Evolutionary conservation across 1,140 invertebrate genomes (phyloP).

Genomic region (Drosophila seguyi): DNA sequence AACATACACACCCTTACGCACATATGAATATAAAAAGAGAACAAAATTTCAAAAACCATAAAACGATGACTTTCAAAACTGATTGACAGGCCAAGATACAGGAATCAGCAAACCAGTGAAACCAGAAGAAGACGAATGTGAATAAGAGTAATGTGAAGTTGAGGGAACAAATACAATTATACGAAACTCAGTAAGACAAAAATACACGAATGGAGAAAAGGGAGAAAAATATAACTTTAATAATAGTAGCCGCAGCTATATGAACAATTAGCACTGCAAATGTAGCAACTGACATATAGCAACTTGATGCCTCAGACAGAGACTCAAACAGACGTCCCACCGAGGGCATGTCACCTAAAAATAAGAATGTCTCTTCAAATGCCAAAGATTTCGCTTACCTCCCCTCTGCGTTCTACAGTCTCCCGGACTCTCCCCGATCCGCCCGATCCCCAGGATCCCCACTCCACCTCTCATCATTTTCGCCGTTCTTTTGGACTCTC

Average conservation of each 20-base stretch:
- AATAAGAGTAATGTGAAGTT: slow-evolving; percentile 9
- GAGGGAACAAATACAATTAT: not conserved
- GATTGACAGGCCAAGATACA: slow-evolving; percentile 74
- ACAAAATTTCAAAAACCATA: slow-evolving; percentile 39
- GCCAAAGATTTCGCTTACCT: slow-evolving; percentile 70
- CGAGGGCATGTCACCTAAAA: slow-evolving; percentile 85
- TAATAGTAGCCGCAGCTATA: slow-evolving; percentile 1
- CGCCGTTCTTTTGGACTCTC: slow-evolving; percentile 36
- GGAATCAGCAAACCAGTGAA: slow-evolving; percentile 33
- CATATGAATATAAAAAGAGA: slow-evolving; percentile 7
- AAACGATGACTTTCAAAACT: slow-evolving; percentile 76
- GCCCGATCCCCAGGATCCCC: slow-evolving; percentile 15
- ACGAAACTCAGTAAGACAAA: not conserved
- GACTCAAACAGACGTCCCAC: slow-evolving; percentile 69
- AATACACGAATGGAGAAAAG: not conserved
- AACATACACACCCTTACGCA: slow-evolving; percentile 7
- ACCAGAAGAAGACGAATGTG: slow-evolving; percentile 21
- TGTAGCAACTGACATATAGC: slow-evolving; percentile 7
- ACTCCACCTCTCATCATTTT: slow-evolving; percentile 41
- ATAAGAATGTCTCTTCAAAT: slow-evolving; percentile 84
- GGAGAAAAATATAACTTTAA: not conserved
- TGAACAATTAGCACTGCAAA: slow-evolving; percentile 31
- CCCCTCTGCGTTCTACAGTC: slow-evolving; percentile 17
- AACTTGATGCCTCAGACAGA: slow-evolving; percentile 54
- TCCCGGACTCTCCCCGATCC: slow-evolving; percentile 18